Base-by-base conservation (phyloP, 1,140 invertebrate species). In the Rhopalosiphum padi region DNA sequence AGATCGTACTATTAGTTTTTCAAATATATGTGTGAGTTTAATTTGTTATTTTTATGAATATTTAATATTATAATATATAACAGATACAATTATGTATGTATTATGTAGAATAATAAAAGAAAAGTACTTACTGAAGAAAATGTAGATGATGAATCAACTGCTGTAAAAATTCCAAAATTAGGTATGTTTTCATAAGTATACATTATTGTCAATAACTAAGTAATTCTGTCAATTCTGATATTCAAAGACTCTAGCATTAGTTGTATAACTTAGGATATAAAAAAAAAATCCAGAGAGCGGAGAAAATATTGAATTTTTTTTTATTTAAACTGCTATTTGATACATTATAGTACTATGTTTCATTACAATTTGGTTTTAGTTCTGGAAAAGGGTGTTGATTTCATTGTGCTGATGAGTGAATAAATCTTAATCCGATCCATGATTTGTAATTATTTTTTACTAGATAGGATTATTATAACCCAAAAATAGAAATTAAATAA, bases 91-190 rank as follows among this genome's bases (percentile, higher is more conserved):
- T 43, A 41, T 53, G 2, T 90, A 30, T 43, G 51, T 82, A 77
- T 77, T 91, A 35, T 92, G 53, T 85, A 93, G 91, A 85, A 93
- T 53, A 53, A 93, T 41, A 93, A 93, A 86, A 93, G 91, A 55
- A 93, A 93, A 93, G 48, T 86, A 41, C 21, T 85, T 8, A 8
- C 1, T 21, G 30, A 30, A 18, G 91, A 93, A 41, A 93, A 86
- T 55, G 21, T 43, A 11, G 82, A 93, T 21, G 91, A 93, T 21
- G 91, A 93, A 86, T 37, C 82, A 11, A 93, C 91, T 53, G 23
- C 77, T 43, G 37, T 93, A 53, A 93, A 93, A 93, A 55, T 93
- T 25, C 91, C 91, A 18, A 93, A 93, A 85, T 37, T 93, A 53
- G 15, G 91, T 93, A 93, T 43, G 48, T 46, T 91, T 48, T 48